phyloP scores from a whole-genome alignment of 2,797 vertebrate genomes.

The Epinephelus malabaricus region DNA sequence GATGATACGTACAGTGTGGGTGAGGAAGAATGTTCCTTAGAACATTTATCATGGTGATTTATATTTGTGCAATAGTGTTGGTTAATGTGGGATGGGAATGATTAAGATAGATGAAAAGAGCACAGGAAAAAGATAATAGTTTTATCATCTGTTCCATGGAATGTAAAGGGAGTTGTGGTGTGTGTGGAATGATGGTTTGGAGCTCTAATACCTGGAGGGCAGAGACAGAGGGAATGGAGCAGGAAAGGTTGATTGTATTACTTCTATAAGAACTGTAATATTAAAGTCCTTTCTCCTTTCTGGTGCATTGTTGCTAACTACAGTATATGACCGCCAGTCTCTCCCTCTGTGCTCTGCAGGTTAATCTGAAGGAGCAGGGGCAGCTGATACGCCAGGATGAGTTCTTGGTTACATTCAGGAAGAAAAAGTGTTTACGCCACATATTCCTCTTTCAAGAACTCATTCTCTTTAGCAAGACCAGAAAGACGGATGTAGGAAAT shows the following conservation, averaged over 20 bases:
- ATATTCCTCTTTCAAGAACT: slow-evolving; percentile 90
- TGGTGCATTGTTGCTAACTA: neutral
- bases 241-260: neutral
- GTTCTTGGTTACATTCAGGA: slow-evolving; percentile 85
- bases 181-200: neutral
- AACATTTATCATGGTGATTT: neutral
- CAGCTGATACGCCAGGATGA: slow-evolving; percentile 87
- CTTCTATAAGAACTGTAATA: neutral
- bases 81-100: neutral
- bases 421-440: slow-evolving; percentile 87
- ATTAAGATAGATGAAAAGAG: neutral
- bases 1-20: neutral
- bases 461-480: slow-evolving; percentile 89
- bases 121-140: neutral
- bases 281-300: neutral
- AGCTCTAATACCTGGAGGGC: neutral
- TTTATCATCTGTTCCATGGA: neutral
- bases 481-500: slow-evolving; percentile 84
- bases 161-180: slow-evolving; percentile 12
- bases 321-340: neutral
- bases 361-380: slow-evolving; percentile 89
- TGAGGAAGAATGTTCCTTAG: neutral
- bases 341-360: slow-evolving; percentile 69
- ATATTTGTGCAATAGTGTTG: neutral
- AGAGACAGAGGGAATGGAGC: neutral